Conservation (phyloP, 1,140 invertebrate species). For the Drosophila melanica region DNA sequence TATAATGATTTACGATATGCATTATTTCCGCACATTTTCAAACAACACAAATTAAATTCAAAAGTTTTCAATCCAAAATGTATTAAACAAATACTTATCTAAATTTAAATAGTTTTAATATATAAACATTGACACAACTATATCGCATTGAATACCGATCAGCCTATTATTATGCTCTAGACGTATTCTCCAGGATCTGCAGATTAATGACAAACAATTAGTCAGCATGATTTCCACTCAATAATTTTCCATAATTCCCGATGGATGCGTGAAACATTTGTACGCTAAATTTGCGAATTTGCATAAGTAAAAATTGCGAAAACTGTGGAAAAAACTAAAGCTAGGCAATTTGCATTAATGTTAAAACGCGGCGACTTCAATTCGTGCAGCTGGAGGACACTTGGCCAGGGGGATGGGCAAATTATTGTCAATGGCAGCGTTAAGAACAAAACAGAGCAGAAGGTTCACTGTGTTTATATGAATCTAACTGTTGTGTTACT, state of each 20-base stretch:
- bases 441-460: conserved; percentile 1
- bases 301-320: conserved; percentile 24
- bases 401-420: not conserved
- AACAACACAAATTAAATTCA: too few species aligned
- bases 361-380: conserved; percentile 10
- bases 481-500: conserved; percentile 21
- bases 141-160: conserved; percentile 13
- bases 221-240: conserved; percentile 45
- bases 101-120: too few species aligned
- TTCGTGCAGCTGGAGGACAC: conserved; percentile 2
- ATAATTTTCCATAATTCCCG: conserved; percentile 38
- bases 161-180: conserved; percentile 5
- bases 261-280: conserved; percentile 30
- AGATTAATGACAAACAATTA: conserved; percentile 37
- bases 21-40: too few species aligned
- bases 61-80: too few species aligned
- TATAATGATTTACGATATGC: too few species aligned
- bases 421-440: conserved; percentile 7
- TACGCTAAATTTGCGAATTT: conserved; percentile 26
- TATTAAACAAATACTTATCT: too few species aligned
- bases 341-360: conserved; percentile 33
- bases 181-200: not conserved
- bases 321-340: conserved; percentile 12
- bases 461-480: conserved; percentile 8
- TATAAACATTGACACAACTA: not conserved